These are phyloP conservation scores for Clinocottus analis DNA, from an alignment of 2,113 vertebrate genomes.

Conservation along the genomic window DNA sequence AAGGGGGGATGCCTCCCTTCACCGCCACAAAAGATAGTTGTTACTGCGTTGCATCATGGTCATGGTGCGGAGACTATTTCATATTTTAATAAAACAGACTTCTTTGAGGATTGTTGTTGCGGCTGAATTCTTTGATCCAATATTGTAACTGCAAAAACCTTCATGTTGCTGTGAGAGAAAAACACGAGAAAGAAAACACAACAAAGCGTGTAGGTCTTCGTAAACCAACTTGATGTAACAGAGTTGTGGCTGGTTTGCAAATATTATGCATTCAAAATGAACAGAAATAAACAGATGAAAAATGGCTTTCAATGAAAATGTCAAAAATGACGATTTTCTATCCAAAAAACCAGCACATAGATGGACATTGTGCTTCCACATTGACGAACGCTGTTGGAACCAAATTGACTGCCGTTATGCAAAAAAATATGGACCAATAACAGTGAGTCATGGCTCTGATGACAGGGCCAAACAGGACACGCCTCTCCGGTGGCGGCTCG, in stretches of 20 bases:
- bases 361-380: no score
- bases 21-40: not conserved
- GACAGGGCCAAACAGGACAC: slow-evolving; percentile 41
- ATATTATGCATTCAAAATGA: not conserved
- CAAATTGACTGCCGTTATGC: slow-evolving; percentile 18
- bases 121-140: not conserved
- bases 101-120: not conserved
- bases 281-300: not conserved
- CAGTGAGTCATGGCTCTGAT: slow-evolving; percentile 18
- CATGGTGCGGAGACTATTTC: not conserved
- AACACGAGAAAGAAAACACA: not conserved
- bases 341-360: no score
- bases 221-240: not conserved
- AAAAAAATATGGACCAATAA: slow-evolving; percentile 24
- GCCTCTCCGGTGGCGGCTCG: slow-evolving; percentile 17
- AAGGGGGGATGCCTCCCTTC: no score
- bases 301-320: not conserved
- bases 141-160: not conserved
- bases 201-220: no score
- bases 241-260: no score
- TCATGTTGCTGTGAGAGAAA: not conserved
- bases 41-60: no score
- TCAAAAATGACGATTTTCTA: no score
- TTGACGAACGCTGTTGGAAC: not conserved
- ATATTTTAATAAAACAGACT: not conserved